Percentiles rank a stretch among this genome's conserved stretches.
Evolutionary conservation across 92 coral and sea anemone genomes (phyloP).

Genomic region (Paramuricea clavata): DNA sequence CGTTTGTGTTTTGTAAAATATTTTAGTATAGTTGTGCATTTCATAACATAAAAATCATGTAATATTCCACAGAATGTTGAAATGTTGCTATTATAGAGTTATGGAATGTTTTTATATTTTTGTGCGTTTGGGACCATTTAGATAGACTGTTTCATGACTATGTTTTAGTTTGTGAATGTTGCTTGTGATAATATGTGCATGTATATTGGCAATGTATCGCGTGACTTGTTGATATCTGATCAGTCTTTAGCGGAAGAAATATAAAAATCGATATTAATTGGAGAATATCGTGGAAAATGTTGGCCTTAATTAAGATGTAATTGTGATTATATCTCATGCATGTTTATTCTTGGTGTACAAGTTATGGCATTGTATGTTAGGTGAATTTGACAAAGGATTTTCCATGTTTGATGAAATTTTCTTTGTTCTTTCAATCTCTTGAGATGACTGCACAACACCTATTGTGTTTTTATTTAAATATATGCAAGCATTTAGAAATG

Average conservation of each 20-base stretch:
- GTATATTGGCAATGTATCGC: slow-evolving; percentile 16
- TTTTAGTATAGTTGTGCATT: too few relatives aligned
- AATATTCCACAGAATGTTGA: not conserved
- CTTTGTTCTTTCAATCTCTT: too few relatives aligned
- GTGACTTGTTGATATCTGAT: not conserved
- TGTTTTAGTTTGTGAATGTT: not conserved
- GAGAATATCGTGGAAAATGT: not conserved
- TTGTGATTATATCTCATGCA: too few relatives aligned
- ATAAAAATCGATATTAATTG: not conserved
- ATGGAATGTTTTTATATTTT: not conserved
- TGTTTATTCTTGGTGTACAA: too few relatives aligned
- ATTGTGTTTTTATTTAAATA: too few relatives aligned
- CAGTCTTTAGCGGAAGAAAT: not conserved
- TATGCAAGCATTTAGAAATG: too few relatives aligned
- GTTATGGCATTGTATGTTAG: too few relatives aligned
- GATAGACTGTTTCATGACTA: not conserved
- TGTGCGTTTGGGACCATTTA: not conserved
- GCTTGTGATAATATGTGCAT: not conserved
- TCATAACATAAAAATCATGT: not conserved
- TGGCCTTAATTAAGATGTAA: too few relatives aligned
- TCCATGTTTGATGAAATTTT: too few relatives aligned
- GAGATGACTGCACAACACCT: too few relatives aligned
- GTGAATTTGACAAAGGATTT: too few relatives aligned
- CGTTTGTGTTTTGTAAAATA: too few relatives aligned
- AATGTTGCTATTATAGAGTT: not conserved